Conservation (phyloP, 2,113 vertebrate genomes). For the Clupea harengus region DNA sequence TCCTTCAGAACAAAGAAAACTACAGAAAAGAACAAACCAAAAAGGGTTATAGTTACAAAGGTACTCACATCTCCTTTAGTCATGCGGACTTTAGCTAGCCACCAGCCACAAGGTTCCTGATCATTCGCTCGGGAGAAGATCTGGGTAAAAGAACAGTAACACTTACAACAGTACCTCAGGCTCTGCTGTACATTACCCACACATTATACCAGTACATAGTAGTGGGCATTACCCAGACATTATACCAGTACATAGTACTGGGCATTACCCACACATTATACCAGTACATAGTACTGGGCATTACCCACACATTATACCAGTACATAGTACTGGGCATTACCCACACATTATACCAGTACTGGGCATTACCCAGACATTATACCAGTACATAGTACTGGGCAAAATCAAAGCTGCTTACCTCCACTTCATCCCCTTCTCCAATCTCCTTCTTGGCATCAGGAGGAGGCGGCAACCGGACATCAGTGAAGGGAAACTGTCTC, state of each 20-base stretch:
- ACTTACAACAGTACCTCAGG: conserved; percentile 10
- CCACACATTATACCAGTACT: conserved; percentile 48
- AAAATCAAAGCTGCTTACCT: conserved; percentile 73
- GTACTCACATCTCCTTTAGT: conserved; percentile 88
- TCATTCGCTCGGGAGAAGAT: conserved; percentile 87
- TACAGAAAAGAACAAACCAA: neutral
- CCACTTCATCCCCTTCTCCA: conserved; percentile 93
- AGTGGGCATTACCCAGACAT: too few species aligned
- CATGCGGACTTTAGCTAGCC: conserved; percentile 88
- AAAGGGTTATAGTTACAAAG: neutral
- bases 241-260: neutral
- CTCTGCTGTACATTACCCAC: neutral
- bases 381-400: conserved; percentile 33
- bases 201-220: conserved; percentile 37
- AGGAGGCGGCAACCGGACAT: conserved; percentile 90
- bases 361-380: conserved; percentile 17
- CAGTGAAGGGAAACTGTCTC: conserved; percentile 92
- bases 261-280: too few species aligned
- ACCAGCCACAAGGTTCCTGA: conserved; percentile 88
- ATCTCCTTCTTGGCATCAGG: conserved; percentile 93
- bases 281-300: neutral
- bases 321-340: too few species aligned
- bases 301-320: conserved; percentile 42
- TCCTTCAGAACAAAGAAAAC: neutral
- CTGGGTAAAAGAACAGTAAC: conserved; percentile 54